Conservation (phyloP, 2,888 invertebrate genomes). For the Oscheius sp. region DNA sequence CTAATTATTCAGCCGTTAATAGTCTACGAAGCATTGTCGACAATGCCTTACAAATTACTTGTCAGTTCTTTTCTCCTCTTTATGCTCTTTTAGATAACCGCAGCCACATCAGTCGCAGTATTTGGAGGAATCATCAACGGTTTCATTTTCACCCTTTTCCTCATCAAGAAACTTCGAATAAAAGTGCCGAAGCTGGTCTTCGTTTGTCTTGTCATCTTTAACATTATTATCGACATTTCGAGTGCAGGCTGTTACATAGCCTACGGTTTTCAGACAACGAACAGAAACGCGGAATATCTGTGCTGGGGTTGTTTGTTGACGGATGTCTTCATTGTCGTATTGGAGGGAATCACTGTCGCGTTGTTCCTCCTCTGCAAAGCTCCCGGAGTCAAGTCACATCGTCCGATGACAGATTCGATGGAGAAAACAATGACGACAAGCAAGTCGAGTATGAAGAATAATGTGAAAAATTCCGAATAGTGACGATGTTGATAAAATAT, state of each 20-base stretch:
- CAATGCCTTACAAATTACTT: no score
- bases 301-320: slow-evolving; percentile 4
- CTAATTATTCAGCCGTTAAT: no score
- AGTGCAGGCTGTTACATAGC: neutral
- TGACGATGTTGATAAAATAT: no score
- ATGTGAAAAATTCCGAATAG: no score
- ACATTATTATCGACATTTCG: neutral
- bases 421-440: neutral
- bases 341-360: neutral
- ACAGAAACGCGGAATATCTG: neutral
- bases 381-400: slow-evolving; percentile 5
- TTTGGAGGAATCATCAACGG: neutral
- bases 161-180: neutral
- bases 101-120: no score
- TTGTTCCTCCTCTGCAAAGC: neutral
- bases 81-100: neutral
- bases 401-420: neutral
- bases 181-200: slow-evolving; percentile 13
- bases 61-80: no score
- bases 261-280: neutral
- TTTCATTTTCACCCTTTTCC: neutral
- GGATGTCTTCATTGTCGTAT: neutral
- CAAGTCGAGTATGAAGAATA: neutral
- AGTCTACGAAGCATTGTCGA: no score
- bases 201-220: slow-evolving; percentile 6